phyloP scores from a whole-genome alignment of 2,888 invertebrate genomes.

The Pseudococcus viburni region DNA sequence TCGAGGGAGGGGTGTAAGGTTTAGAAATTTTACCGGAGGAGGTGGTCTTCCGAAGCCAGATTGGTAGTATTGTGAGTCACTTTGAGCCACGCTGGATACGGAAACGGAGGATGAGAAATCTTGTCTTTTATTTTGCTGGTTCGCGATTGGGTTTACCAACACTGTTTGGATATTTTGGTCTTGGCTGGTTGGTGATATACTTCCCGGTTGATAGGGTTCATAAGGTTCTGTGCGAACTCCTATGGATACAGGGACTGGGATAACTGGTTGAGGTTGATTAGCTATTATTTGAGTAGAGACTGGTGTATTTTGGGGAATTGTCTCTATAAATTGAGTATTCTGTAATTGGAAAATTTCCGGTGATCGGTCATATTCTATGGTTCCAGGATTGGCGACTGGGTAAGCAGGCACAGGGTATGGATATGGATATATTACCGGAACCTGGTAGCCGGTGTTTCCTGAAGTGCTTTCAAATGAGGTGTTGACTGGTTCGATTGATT shows the following conservation, averaged over 20 bases:
- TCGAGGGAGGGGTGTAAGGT: neutral
- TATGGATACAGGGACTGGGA: neutral
- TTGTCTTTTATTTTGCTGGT: neutral
- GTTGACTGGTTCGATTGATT: neutral
- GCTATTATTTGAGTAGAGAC: neutral
- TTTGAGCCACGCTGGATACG: neutral
- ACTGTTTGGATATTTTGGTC: neutral
- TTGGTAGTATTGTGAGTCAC: neutral
- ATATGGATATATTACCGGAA: conserved; percentile 17
- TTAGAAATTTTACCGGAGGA: neutral
- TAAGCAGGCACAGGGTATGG: neutral
- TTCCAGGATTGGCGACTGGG: neutral
- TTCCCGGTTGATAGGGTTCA: neutral
- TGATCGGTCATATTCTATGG: neutral
- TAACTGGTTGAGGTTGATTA: neutral
- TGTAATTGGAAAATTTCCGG: neutral
- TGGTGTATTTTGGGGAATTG: neutral
- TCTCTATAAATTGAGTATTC: neutral
- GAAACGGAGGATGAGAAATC: neutral
- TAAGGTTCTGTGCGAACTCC: neutral
- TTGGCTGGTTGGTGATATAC: neutral
- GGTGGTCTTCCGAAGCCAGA: conserved; percentile 1
- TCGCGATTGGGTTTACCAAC: neutral
- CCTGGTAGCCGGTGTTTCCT: neutral
- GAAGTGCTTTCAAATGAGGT: neutral